Evolutionary conservation across 2,113 vertebrate species (phyloP), one percentile per base, ranked within the genome.

Genomic region (Nerophis ophidion): DNA sequence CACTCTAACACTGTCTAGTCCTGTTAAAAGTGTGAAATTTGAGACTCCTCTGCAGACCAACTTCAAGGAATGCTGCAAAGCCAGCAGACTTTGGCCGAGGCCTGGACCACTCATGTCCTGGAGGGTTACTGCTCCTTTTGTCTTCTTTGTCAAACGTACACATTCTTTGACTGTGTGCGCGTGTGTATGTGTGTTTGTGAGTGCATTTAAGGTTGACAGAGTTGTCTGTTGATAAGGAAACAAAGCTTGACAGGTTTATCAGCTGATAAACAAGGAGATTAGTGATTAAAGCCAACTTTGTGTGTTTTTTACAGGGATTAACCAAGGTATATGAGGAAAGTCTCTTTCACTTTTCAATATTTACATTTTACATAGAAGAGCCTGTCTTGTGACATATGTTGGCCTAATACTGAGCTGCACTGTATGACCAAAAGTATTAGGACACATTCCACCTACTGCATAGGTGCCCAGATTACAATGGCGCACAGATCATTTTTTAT

Each of bases 1-100:
- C 2, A 61, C 73, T 76, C 34, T 78, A 52, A 59, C 70, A 69
- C 53, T 2, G 63, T 54, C 15, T 64, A 66, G 58, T 76, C 70
- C 58, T 55, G 50, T 81, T 72, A 79, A 81, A 81, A 80, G 73
- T 74, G 70, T 81, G 83, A 86, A 84, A 83, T 70, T 55, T 0
- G 76, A 88, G 75, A 70, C 65, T 15, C 4, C 44, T 60, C 71
- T 63, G 69, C 52, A 56, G 64, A 64, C 71, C 73, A 61, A 82
- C 57, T 62, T 65, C 9, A 66, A 82, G 80, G 81, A 86, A 84
- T 84, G 79, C 73, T 40, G 65, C 74, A 72, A 74, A 76, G 61
- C 10, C 45, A 54, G 60, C 70, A 56, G 66, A 71, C 74, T 80
- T 55, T 70, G 74, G 17, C 48, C 48, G 45, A 57, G 65, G 26